Percentiles rank a stretch among this genome's conserved stretches.
Evolutionary conservation across 37 sponge, comb jelly and placozoan genomes (phyloP).

Genomic region (Cladorhizidae sp.): DNA sequence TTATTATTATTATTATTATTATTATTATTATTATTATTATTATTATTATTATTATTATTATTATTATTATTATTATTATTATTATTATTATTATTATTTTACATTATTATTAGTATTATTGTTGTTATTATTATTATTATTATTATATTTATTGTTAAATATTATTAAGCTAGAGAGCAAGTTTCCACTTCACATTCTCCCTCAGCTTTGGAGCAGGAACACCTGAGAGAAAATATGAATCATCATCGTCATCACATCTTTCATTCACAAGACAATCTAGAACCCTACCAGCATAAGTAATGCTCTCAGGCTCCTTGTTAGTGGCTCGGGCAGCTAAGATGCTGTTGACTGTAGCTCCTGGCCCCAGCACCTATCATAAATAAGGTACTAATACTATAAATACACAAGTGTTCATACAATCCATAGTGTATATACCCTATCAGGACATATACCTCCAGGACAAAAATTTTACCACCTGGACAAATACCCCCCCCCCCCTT

Average conservation of each 20-base stretch:
- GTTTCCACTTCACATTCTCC: constrained; percentile 28
- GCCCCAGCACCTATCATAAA: constrained; percentile 31
- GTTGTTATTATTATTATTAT: no score
- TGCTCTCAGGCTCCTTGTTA: neutral
- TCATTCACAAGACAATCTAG: neutral
- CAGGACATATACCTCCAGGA: no score
- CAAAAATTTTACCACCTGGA: no score
- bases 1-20: no score
- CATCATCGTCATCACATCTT: neutral
- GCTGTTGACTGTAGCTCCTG: constrained; percentile 63
- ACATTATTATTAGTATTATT: no score
- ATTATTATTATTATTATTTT: no score
- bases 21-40: no score
- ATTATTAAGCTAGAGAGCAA: neutral
- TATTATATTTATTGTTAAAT: no score
- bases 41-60: no score
- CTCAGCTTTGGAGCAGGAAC: constrained; percentile 8
- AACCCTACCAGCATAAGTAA: neutral
- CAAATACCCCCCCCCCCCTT: no score
- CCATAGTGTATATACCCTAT: no score
- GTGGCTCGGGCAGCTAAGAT: constrained; percentile 41
- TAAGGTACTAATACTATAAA: neutral
- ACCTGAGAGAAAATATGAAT: neutral
- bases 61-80: no score
- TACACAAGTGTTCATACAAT: neutral